Evolutionary conservation across 2,888 invertebrate genomes (phyloP).

Genomic region (Oscheius sp.): DNA sequence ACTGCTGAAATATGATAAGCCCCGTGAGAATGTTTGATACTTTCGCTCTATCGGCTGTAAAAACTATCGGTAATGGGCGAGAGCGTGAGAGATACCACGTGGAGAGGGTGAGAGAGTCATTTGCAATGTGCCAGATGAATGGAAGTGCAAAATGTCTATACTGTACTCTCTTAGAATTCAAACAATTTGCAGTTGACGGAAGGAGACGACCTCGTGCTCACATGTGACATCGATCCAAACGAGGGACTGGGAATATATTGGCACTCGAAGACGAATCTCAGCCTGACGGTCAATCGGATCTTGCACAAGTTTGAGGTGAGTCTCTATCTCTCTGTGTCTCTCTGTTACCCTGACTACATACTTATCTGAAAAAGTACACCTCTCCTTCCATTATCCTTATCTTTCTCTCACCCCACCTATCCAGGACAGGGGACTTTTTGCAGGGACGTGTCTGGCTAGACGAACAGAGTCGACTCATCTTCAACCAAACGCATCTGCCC

Average conservation of each 20-base stretch:
- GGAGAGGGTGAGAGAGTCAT: background rate
- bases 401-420: background rate
- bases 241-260: slow-evolving; percentile 50
- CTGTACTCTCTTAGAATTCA: background rate
- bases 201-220: slow-evolving; percentile 47
- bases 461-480: slow-evolving; percentile 24
- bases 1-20: background rate
- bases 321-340: slow-evolving; percentile 39
- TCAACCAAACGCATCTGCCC: slow-evolving; percentile 7
- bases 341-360: background rate
- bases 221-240: slow-evolving; percentile 46
- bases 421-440: slow-evolving; percentile 1
- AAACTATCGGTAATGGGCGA: background rate
- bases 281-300: slow-evolving; percentile 36
- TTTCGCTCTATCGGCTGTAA: background rate
- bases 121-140: background rate
- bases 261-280: slow-evolving; percentile 37
- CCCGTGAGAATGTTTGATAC: background rate
- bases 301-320: slow-evolving; percentile 32
- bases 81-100: background rate
- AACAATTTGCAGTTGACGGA: slow-evolving; percentile 37
- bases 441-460: slow-evolving; percentile 27
- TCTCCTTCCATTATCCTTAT: background rate
- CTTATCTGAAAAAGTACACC: background rate
- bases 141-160: background rate